Percentiles rank a stretch among this genome's conserved stretches.
phyloP scores from a whole-genome alignment of 2,888 invertebrate genomes.

The Abrostola tripartita region DNA sequence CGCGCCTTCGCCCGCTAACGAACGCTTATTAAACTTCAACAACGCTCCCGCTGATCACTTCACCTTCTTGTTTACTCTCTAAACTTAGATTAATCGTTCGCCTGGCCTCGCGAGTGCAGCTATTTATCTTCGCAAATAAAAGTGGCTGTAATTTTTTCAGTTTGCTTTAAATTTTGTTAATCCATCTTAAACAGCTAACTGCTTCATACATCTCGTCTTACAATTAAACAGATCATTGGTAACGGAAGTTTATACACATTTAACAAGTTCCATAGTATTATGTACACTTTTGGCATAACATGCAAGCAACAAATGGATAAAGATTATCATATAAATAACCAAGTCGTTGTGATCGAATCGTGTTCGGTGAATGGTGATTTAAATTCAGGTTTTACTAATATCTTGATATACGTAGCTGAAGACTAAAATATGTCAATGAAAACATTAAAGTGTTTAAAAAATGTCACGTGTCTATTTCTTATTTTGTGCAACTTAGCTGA shows the following conservation, averaged over 20 bases:
- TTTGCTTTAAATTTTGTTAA: conserved; percentile 41
- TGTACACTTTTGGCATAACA: conserved; percentile 51
- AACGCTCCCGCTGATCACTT: conserved; percentile 87
- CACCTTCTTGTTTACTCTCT: conserved; percentile 86
- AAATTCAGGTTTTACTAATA: conserved; percentile 32
- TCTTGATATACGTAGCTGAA: conserved; percentile 4
- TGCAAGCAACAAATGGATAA: conserved; percentile 59
- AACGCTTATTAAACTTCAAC: conserved; percentile 88
- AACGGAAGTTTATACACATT: conserved; percentile 16
- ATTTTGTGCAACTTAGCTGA: too few relatives aligned
- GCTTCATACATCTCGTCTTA: conserved; percentile 36
- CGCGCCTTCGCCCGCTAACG: conserved; percentile 80
- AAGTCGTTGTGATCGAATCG: conserved; percentile 49
- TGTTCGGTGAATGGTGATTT: conserved; percentile 51
- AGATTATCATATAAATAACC: conserved; percentile 65
- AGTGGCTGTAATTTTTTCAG: conserved; percentile 46
- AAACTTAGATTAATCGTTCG: conserved; percentile 87
- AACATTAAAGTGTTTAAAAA: background rate
- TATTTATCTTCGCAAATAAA: conserved; percentile 75
- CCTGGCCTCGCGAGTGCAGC: conserved; percentile 70
- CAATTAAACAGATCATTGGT: conserved; percentile 44
- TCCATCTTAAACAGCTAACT: conserved; percentile 29
- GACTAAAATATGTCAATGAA: conserved; percentile 3
- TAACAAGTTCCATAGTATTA: conserved; percentile 26
- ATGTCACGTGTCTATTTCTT: too few relatives aligned